A percentile compares a stretch with the other conserved stretches of the same genome.
Evolutionary conservation across 2,888 invertebrate genomes (phyloP).

Genomic region (Theodoxus fluviatilis): DNA sequence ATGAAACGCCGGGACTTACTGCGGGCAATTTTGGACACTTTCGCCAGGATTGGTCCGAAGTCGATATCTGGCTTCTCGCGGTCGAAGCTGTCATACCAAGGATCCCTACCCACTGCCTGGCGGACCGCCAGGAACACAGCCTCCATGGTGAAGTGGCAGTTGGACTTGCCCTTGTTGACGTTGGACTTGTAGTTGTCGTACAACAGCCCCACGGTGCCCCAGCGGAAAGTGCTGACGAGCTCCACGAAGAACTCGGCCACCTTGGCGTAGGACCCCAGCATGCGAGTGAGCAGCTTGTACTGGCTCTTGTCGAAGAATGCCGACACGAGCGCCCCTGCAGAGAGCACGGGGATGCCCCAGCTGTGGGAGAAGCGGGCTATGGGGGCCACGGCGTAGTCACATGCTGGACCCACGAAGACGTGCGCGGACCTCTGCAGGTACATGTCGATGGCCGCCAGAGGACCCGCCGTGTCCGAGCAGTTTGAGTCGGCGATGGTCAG

Average conservation of each 20-base stretch:
- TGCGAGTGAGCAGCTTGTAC: slow-evolving; percentile 77
- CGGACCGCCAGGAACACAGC: slow-evolving; percentile 72
- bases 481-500: slow-evolving; percentile 43
- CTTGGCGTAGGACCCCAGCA: slow-evolving; percentile 50
- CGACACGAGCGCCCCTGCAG: slow-evolving; percentile 65
- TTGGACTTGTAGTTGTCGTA: slow-evolving; percentile 37
- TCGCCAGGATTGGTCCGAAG: too few species aligned
- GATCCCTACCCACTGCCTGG: too few species aligned
- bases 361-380: slow-evolving; percentile 86
- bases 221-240: slow-evolving; percentile 39
- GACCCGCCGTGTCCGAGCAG: slow-evolving; percentile 51
- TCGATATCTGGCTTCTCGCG: too few species aligned
- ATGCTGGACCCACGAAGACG: slow-evolving; percentile 55
- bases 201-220: slow-evolving; percentile 43
- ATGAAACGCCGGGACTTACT: too few species aligned
- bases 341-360: slow-evolving; percentile 85
- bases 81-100: too few species aligned
- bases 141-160: slow-evolving; percentile 77
- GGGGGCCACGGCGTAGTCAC: slow-evolving; percentile 78
- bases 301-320: slow-evolving; percentile 59
- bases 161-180: slow-evolving; percentile 33
- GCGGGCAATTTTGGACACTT: too few species aligned
- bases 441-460: slow-evolving; percentile 52
- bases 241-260: slow-evolving; percentile 39
- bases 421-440: slow-evolving; percentile 40